These are phyloP conservation scores for Frieseomelitta varia DNA, from an alignment of 1,140 invertebrate species.

Conservation along the genomic window DNA sequence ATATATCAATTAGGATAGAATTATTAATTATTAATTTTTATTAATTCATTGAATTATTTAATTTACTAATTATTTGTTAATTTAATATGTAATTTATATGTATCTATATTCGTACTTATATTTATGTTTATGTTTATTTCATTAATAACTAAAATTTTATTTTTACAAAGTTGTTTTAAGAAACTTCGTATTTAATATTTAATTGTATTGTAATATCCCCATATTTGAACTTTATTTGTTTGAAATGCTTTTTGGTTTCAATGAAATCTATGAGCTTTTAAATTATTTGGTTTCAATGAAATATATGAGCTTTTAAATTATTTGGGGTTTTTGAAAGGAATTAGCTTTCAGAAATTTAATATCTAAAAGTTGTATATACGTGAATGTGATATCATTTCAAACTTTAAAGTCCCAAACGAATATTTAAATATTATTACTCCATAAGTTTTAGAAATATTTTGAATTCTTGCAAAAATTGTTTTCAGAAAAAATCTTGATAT, in stretches of 20 bases:
- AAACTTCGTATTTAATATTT: no score
- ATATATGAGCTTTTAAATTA: background rate
- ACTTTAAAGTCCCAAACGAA: background rate
- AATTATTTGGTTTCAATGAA: background rate
- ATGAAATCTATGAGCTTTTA: background rate
- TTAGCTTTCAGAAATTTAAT: background rate
- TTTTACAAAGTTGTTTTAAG: no score
- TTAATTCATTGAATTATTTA: no score
- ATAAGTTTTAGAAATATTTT: background rate
- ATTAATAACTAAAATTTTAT: no score
- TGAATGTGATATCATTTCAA: background rate
- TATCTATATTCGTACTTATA: no score
- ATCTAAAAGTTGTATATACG: background rate
- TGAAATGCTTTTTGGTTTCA: background rate
- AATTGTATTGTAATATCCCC: no score
- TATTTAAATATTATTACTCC: background rate
- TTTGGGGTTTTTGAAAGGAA: background rate
- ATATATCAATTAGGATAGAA: no score
- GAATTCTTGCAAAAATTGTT: background rate
- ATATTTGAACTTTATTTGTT: background rate
- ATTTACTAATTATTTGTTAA: no score
- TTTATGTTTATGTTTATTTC: no score
- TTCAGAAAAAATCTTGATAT: background rate
- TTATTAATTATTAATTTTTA: no score
- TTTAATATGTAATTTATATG: no score